Percentiles rank a stretch among this genome's conserved stretches.
Conservation (phyloP, 2,888 invertebrate species). For the Caenorhabditis afra region DNA sequence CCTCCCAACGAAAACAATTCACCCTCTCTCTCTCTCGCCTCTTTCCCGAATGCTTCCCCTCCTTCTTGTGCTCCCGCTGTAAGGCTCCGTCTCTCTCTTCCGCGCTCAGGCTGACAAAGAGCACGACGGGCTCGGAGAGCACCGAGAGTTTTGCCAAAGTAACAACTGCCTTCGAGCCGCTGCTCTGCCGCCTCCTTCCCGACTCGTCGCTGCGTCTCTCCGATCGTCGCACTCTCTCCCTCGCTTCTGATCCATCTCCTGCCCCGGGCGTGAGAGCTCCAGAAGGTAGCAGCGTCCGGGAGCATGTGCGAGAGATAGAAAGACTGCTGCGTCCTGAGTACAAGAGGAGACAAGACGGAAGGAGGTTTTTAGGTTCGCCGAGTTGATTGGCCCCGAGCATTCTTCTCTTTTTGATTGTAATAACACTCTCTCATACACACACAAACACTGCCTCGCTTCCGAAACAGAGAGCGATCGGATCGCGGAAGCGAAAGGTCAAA, state of each 20-base stretch:
- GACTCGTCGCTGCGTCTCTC: neutral
- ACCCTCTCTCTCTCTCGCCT: neutral
- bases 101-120: neutral
- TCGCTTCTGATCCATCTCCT: neutral
- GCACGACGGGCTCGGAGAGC: neutral
- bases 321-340: neutral
- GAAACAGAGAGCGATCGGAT: neutral
- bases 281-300: neutral
- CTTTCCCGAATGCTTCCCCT: too few species aligned
- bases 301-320: too few species aligned
- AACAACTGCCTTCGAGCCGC: constrained; percentile 29
- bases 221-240: neutral
- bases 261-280: too few species aligned
- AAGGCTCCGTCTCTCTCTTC: constrained; percentile 11
- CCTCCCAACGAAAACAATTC: constrained; percentile 39
- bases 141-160: constrained; percentile 28
- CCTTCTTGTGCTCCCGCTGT: constrained; percentile 17
- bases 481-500: neutral
- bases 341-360: neutral
- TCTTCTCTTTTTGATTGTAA: constrained; percentile 34
- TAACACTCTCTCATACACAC: constrained; percentile 16
- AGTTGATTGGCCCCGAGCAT: constrained; percentile 1
- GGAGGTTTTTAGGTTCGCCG: constrained; percentile 2
- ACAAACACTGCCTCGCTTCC: constrained; percentile 7
- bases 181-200: constrained; percentile 4